Base-by-base conservation (phyloP, 2,113 vertebrate species). In the Lepus americanus region DNA sequence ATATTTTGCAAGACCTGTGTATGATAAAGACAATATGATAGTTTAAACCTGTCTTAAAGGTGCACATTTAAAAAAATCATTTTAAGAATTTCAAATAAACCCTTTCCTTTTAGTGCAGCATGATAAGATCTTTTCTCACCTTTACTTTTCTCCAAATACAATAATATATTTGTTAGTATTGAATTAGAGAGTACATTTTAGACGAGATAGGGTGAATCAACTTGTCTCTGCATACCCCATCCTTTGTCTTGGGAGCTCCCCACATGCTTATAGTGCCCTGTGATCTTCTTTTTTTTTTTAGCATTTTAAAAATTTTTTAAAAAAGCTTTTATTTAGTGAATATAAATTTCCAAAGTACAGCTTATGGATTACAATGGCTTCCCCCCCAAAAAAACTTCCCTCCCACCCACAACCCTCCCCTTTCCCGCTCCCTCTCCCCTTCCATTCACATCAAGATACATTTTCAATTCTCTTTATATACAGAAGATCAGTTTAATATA, bases 81-180 rank as follows among this genome's bases (percentile, higher is more conserved):
- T 87, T 73, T 25, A 20, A 64, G 61, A 81, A 25, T 76, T 90
- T 90, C 16, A 67, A 44, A 33, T 59, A 76, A 76, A 39, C 2
- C 6, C 1, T 25, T 79, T 78, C 19, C 5, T 36, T 74, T 23
- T 69, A 87, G 23, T 23, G 44, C 0, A 74, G 2, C 61, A 87
- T 87, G 80, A 82, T 17, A 33, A 20, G 14, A 36, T 87, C 6
- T 76, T 67, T 76, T 6, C 8, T 9, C 0, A 64, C 23, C 1
- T 78, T 72, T 9, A 73, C 0, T 44, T 92, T 94, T 92, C 66
- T 76, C 31, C 51, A 89, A 80, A 92, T 9, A 89, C 61, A 86
- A 33, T 89, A 55, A 0, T 11, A 36, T 36, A 55, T 22, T 78
- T 59, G 55, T 59, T 55, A 22, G 10, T 20, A 33, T 19, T 82